A percentile compares a stretch with the other conserved stretches of the same genome.
phyloP scores from a whole-genome alignment of 2,797 vertebrate species.

The Pipistrellus pipistrellus region DNA sequence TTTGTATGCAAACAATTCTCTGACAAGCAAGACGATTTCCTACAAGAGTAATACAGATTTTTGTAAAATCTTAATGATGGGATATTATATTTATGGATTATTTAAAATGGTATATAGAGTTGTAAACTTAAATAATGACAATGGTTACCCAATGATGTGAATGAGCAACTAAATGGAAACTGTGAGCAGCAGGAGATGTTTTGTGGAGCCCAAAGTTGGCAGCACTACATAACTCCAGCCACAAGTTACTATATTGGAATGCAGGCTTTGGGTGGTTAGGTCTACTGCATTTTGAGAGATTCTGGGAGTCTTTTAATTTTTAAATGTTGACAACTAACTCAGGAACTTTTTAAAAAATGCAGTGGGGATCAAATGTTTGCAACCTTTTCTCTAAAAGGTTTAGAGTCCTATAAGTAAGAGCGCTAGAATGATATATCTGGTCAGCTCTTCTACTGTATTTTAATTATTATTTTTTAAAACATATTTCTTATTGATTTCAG shows the following conservation, averaged over 20 bases:
- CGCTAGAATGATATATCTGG: background rate
- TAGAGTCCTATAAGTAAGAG: background rate
- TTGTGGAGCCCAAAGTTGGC: no score
- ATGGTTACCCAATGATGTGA: background rate
- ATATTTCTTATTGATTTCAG: no score
- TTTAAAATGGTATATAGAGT: background rate
- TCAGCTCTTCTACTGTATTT: background rate
- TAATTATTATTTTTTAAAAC: no score
- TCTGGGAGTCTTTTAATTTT: background rate
- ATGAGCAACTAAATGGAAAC: background rate
- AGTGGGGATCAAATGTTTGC: background rate
- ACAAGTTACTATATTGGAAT: background rate
- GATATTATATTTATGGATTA: background rate
- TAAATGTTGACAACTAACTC: background rate
- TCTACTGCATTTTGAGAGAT: background rate
- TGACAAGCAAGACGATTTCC: slow-evolving; percentile 14
- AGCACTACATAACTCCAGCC: background rate
- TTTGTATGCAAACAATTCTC: slow-evolving; percentile 52
- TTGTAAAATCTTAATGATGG: background rate
- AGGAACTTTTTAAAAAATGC: background rate
- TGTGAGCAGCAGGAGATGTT: background rate
- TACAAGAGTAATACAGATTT: slow-evolving; percentile 7
- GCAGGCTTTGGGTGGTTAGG: background rate
- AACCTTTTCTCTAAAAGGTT: background rate
- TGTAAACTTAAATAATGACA: background rate